Evolutionary conservation across 2,113 vertebrate species (phyloP), one percentile per base, ranked within the genome.

Genomic region (Gasterosteus nipponicus): DNA sequence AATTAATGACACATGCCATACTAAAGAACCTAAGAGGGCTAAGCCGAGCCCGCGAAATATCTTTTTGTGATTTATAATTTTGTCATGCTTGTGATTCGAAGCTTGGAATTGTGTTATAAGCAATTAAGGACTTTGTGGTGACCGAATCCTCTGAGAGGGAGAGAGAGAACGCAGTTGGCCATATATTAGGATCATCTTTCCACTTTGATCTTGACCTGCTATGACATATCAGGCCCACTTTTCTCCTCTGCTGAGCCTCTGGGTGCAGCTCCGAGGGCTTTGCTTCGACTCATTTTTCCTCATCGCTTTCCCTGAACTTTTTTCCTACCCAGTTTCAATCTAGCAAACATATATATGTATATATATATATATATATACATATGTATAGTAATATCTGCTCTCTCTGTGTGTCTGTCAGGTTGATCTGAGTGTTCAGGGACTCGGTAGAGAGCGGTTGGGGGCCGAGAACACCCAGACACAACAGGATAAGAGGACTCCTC

Each of bases 401-500:
- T 63, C 70, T 38, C 59, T 1, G 42, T 74, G 15, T 73, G 47
- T 83, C 75, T 61, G 58, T 65, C 77, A 93, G 92, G 78, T 75
- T 16, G 89, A 93, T 76, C 59, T 71, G 0, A 76, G 82, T 39
- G 57, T 85, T 47, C 87, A 87, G 63, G 80, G 84, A 46, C 80
- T 84, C 53, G 26, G 73, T 44, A 77, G 90, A 65, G 90, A 93
- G 53, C 80, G 91, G 33, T 54, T 63, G 22, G 53, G 74, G 51
- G 66, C 82, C 33, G 89, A 92, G 62, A 87, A 42, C 88, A 59
- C 59, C 72, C 89, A 87, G 60, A 22, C 47, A 14, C 87, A 86
- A 46, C 91, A 88, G 49, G 89, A 90, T 42, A 93, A 92, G 67
- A 89, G 91, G 78, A 89, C 82, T 12, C 86, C 88, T 1, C 83